These are phyloP conservation scores for Neolamprologus fasciatus DNA, from an alignment of 2,113 vertebrate species.

Conservation along the genomic window DNA sequence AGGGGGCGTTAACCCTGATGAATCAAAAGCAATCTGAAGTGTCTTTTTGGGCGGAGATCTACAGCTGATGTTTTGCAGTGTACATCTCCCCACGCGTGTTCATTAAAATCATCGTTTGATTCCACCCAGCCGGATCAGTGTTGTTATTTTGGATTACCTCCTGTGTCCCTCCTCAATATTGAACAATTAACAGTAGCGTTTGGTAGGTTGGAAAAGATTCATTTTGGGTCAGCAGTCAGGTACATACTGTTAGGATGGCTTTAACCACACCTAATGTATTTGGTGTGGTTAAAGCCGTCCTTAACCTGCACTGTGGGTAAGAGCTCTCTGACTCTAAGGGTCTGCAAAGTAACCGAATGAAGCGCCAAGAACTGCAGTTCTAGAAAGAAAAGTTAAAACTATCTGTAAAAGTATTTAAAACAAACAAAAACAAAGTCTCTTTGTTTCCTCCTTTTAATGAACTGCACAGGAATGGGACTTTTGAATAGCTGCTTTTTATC, in stretches of 20 bases:
- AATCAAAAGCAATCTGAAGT: no score
- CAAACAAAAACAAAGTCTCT: fast-evolving
- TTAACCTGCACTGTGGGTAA: background rate
- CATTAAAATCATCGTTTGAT: no score
- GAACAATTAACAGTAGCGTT: fast-evolving
- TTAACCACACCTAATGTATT: background rate
- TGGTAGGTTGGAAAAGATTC: background rate
- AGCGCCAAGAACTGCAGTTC: background rate
- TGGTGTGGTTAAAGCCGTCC: background rate
- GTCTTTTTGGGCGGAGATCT: no score
- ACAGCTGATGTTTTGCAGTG: no score
- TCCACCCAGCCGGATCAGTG: fast-evolving
- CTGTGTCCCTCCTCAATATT: fast-evolving
- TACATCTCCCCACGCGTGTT: fast-evolving
- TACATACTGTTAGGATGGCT: fast-evolving
- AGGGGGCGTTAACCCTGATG: no score
- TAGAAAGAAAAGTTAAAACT: background rate
- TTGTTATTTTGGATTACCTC: no score
- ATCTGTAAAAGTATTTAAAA: background rate
- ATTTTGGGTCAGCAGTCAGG: background rate
- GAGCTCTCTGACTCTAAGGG: background rate
- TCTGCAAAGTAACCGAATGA: background rate
- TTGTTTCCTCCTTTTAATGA: background rate
- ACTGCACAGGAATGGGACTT: background rate
- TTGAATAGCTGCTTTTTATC: background rate